Conservation (phyloP, 37 sponge, comb jelly and placozoan genomes). For the Ianthella basta region DNA sequence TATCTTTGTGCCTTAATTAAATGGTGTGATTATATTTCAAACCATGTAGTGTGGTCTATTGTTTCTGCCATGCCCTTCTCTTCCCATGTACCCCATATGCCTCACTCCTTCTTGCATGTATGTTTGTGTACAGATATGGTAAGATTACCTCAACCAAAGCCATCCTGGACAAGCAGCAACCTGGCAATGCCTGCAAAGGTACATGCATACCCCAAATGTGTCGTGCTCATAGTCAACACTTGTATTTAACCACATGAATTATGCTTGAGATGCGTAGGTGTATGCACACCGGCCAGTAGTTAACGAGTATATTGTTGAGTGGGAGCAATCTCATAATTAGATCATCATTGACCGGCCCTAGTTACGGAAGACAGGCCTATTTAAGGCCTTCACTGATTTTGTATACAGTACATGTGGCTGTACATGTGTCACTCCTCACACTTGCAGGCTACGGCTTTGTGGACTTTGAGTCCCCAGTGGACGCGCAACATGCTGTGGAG, state of each 20-base stretch:
- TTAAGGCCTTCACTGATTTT: too few relatives aligned
- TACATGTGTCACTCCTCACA: neutral
- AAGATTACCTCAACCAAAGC: slow-evolving; percentile 93
- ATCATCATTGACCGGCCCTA: too few relatives aligned
- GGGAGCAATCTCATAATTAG: too few relatives aligned
- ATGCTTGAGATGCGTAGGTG: too few relatives aligned
- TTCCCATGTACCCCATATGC: neutral
- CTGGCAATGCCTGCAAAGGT: slow-evolving; percentile 91
- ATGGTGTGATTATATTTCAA: too few relatives aligned
- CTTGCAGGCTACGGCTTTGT: slow-evolving; percentile 96
- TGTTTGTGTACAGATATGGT: slow-evolving; percentile 77
- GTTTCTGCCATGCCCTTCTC: neutral
- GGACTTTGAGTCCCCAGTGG: slow-evolving; percentile 85
- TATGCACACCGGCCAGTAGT: too few relatives aligned
- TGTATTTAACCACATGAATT: too few relatives aligned
- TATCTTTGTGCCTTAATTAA: too few relatives aligned
- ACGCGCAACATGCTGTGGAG: slow-evolving; percentile 82
- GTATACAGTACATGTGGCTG: too few relatives aligned
- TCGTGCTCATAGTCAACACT: too few relatives aligned
- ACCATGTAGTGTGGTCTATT: neutral
- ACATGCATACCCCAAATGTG: neutral
- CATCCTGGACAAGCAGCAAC: slow-evolving; percentile 86
- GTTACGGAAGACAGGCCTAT: too few relatives aligned
- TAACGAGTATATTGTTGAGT: too few relatives aligned
- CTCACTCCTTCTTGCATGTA: neutral